A percentile compares a stretch with the other conserved stretches of the same genome.
Conservation (phyloP, 2,888 invertebrate genomes). For the Thelaira solivaga region DNA sequence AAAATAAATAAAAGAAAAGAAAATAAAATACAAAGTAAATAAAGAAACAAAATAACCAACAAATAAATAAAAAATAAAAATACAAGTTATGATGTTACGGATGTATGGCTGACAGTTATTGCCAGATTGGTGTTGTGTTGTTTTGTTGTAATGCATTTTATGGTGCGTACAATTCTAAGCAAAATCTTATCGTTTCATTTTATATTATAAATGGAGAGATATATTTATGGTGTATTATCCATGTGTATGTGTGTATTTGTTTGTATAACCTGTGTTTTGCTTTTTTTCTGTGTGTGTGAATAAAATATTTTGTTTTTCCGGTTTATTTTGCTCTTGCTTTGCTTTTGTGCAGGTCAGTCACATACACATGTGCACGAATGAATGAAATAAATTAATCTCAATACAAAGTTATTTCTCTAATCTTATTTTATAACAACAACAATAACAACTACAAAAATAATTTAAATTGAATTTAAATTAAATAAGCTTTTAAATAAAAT, state of each 20-base stretch:
- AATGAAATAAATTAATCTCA: too few species aligned
- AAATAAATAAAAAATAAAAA: too few species aligned
- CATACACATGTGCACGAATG: not conserved
- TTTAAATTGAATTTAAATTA: too few species aligned
- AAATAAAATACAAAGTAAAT: not conserved
- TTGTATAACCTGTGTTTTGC: not conserved
- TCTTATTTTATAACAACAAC: too few species aligned
- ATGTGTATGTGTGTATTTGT: not conserved
- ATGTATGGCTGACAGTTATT: conserved; percentile 23
- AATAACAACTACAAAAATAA: too few species aligned
- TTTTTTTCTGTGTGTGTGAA: not conserved
- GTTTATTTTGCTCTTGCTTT: not conserved
- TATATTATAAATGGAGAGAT: too few species aligned
- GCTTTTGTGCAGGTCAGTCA: not conserved
- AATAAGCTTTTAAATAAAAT: too few species aligned
- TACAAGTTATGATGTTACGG: conserved; percentile 31
- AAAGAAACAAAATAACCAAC: not conserved
- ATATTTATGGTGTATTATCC: too few species aligned
- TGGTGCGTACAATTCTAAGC: not conserved
- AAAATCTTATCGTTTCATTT: too few species aligned
- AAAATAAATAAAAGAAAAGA: not conserved
- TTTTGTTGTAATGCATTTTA: conserved; percentile 31
- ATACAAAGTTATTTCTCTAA: too few species aligned
- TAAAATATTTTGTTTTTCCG: conserved; percentile 8
- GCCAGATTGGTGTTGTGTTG: too few species aligned